A percentile compares a stretch with the other conserved stretches of the same genome.
These are phyloP conservation scores for Drosophila fungiperda DNA, from an alignment of 2,888 invertebrate genomes.

Conservation along the genomic window DNA sequence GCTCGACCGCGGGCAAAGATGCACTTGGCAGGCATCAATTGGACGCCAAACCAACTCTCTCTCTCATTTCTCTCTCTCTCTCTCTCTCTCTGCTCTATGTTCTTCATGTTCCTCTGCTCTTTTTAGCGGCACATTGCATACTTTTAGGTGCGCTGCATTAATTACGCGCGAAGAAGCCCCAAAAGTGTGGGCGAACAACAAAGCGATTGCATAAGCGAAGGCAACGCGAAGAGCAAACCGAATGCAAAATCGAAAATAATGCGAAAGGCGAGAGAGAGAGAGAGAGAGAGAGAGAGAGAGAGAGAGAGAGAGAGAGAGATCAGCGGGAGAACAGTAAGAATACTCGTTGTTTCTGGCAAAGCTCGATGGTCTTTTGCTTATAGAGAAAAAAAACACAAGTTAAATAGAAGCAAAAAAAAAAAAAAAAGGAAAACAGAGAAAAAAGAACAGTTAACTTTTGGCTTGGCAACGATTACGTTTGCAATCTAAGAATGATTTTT, in stretches of 20 bases:
- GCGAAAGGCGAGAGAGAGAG: neutral
- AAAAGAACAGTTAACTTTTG: neutral
- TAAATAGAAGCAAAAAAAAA: neutral
- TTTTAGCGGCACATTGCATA: conserved; percentile 52
- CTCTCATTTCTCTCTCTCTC: neutral
- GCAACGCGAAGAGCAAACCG: conserved; percentile 9
- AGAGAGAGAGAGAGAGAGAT: neutral
- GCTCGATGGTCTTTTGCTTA: neutral
- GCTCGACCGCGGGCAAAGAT: conserved; percentile 37
- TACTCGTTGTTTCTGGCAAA: conserved; percentile 4
- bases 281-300: too few relatives aligned
- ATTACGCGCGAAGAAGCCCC: conserved; percentile 49
- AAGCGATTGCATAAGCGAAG: conserved; percentile 50
- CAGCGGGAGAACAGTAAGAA: neutral
- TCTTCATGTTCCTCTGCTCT: neutral
- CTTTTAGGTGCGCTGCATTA: conserved; percentile 63
- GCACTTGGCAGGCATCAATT: conserved; percentile 55
- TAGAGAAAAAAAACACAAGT: neutral
- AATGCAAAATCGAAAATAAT: conserved; percentile 1
- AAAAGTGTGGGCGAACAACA: conserved; percentile 39
- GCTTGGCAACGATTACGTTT: neutral
- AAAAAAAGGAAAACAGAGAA: neutral
- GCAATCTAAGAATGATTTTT: neutral
- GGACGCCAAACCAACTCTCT: neutral
- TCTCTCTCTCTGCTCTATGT: neutral